Evolutionary conservation across 1,140 invertebrate genomes (phyloP).

Genomic region (Drosophila equinoxialis): DNA sequence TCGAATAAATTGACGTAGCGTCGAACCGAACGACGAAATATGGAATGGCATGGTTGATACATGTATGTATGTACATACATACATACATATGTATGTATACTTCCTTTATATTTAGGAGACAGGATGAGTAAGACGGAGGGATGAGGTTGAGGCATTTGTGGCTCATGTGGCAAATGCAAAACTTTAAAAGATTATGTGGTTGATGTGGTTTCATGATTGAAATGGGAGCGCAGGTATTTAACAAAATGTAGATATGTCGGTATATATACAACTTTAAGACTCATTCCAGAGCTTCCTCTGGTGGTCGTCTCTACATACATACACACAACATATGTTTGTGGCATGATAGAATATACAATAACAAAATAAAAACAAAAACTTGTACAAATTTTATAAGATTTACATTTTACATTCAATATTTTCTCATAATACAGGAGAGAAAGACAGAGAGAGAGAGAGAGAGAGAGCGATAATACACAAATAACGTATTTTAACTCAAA

Average conservation of each 20-base stretch:
- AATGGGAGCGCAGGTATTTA: slow-evolving; percentile 29
- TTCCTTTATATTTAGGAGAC: not conserved
- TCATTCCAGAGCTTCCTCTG: not conserved
- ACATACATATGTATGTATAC: not conserved
- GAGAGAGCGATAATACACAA: too few species aligned
- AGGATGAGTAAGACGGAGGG: not conserved
- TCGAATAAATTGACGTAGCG: slow-evolving; percentile 46
- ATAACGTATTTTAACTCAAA: slow-evolving; percentile 1
- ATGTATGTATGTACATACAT: too few species aligned
- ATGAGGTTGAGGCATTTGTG: slow-evolving; percentile 8
- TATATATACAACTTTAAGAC: slow-evolving; percentile 2
- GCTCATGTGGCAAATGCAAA: slow-evolving; percentile 17
- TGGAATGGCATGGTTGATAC: not conserved
- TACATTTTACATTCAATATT: slow-evolving; percentile 1
- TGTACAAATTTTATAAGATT: slow-evolving; percentile 1
- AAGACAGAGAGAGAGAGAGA: not conserved
- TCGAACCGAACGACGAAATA: slow-evolving; percentile 11
- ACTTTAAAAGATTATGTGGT: slow-evolving; percentile 56
- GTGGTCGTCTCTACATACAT: not conserved
- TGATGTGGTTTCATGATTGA: slow-evolving; percentile 33
- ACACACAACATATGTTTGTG: not conserved
- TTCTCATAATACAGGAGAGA: slow-evolving; percentile 8
- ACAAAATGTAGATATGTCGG: slow-evolving; percentile 22
- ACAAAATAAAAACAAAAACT: not conserved
- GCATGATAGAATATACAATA: not conserved